Conservation (phyloP, 2,797 vertebrate genomes). For the Adrianichthys oophorus region DNA sequence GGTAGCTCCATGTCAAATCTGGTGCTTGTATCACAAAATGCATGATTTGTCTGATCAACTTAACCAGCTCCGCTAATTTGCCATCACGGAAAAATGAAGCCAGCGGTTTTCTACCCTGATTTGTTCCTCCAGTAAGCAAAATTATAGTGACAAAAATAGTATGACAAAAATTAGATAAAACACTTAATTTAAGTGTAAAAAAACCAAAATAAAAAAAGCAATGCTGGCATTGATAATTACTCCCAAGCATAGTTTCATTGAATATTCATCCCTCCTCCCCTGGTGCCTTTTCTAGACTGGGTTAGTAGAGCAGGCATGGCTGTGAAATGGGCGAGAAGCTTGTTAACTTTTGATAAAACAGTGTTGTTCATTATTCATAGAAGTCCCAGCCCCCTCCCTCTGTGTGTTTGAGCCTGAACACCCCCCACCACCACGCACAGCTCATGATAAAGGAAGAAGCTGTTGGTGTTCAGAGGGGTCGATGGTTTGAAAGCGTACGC, state of each 20-base stretch:
- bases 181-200: too few species aligned
- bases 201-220: too few species aligned
- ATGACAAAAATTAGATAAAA: too few species aligned
- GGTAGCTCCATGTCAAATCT: too few species aligned
- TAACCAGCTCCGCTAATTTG: too few species aligned
- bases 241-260: not conserved
- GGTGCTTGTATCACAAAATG: too few species aligned
- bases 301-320: conserved; percentile 53
- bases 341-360: conserved; percentile 74
- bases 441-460: conserved; percentile 7
- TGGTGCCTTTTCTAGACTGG: conserved; percentile 33
- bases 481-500: not conserved
- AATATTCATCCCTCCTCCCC: conserved; percentile 18
- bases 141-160: too few species aligned
- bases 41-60: too few species aligned
- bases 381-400: conserved; percentile 26
- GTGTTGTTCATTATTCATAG: conserved; percentile 64
- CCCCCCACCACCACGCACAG: conserved; percentile 11
- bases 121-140: too few species aligned
- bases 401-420: not conserved
- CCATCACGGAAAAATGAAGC: too few species aligned
- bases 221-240: too few species aligned
- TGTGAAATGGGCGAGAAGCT: conserved; percentile 47
- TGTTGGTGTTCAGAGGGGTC: conserved; percentile 8
- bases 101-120: too few species aligned